Conservation (phyloP, 2,888 invertebrate species). For the Scrobipalpa atriplicella region DNA sequence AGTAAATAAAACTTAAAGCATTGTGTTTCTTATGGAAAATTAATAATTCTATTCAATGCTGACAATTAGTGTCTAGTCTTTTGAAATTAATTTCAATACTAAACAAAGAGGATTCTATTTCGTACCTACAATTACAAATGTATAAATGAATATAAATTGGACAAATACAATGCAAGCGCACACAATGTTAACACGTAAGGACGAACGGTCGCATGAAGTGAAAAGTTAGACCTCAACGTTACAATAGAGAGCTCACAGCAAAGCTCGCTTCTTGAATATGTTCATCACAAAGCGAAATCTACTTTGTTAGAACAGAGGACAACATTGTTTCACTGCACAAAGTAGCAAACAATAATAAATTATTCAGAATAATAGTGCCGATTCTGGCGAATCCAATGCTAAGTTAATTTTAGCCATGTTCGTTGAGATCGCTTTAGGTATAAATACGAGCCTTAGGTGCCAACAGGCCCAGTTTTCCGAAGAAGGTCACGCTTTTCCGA, state of each 20-base stretch:
- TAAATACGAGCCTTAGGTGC: too few relatives aligned
- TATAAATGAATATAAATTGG: not conserved
- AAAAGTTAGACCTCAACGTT: not conserved
- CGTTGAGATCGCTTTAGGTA: too few relatives aligned
- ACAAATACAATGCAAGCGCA: constrained; percentile 2
- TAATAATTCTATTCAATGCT: not conserved
- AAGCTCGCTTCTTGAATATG: not conserved
- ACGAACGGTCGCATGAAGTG: not conserved
- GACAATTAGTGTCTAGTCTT: not conserved
- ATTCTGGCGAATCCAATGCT: not conserved
- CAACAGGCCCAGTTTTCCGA: too few relatives aligned
- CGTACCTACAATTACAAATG: not conserved
- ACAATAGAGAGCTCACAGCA: not conserved
- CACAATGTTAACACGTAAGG: not conserved
- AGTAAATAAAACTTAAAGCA: not conserved
- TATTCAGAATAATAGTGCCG: too few relatives aligned
- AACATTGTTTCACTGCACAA: not conserved
- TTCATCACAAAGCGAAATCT: not conserved
- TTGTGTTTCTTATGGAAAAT: not conserved
- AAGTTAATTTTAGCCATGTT: not conserved
- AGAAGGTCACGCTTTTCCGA: too few relatives aligned
- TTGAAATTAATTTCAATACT: not conserved
- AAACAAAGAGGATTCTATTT: not conserved
- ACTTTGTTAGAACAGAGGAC: not conserved
- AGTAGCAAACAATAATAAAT: not conserved